Percentiles rank a stretch among this genome's conserved stretches.
These are phyloP conservation scores for Rhyacichthys aspro DNA, from an alignment of 2,797 vertebrate genomes.

Conservation along the genomic window DNA sequence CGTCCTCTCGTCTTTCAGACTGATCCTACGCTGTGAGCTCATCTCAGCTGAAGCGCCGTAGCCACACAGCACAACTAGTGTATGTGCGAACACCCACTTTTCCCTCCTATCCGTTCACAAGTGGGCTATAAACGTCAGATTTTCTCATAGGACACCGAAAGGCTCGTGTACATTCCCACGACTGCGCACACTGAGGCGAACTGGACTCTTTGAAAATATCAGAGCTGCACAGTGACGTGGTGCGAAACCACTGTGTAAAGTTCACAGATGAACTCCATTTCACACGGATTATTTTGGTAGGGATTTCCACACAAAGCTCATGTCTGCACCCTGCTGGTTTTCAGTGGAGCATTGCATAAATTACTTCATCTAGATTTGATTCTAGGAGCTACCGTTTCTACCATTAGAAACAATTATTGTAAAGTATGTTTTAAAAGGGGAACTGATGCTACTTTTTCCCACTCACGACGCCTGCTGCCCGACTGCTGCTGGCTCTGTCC, in stretches of 20 bases:
- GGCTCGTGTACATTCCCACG: conserved; percentile 5
- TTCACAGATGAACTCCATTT: conserved; percentile 48
- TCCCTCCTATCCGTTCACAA: conserved; percentile 44
- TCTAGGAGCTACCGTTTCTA: background rate
- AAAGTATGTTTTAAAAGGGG: no score
- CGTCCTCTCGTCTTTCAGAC: conserved; percentile 69
- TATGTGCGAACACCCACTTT: conserved; percentile 63
- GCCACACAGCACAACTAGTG: conserved; percentile 68
- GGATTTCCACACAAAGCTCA: conserved; percentile 78
- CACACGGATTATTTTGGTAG: conserved; percentile 50
- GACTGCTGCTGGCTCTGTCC: no score
- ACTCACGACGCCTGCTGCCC: no score
- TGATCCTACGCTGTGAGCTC: conserved; percentile 75
- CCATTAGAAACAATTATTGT: no score
- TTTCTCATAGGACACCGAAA: conserved; percentile 30
- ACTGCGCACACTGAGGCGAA: background rate
- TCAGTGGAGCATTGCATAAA: conserved; percentile 49
- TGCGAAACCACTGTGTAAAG: conserved; percentile 27
- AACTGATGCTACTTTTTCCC: background rate
- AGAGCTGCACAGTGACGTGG: conserved; percentile 8
- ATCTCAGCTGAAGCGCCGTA: conserved; percentile 66
- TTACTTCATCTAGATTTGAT: conserved; percentile 10
- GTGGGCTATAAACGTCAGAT: conserved; percentile 59
- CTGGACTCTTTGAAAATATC: conserved; percentile 1
- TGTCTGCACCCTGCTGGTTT: conserved; percentile 90